phyloP scores from a whole-genome alignment of 1,140 invertebrate genomes.

The Drosophila virilis region DNA sequence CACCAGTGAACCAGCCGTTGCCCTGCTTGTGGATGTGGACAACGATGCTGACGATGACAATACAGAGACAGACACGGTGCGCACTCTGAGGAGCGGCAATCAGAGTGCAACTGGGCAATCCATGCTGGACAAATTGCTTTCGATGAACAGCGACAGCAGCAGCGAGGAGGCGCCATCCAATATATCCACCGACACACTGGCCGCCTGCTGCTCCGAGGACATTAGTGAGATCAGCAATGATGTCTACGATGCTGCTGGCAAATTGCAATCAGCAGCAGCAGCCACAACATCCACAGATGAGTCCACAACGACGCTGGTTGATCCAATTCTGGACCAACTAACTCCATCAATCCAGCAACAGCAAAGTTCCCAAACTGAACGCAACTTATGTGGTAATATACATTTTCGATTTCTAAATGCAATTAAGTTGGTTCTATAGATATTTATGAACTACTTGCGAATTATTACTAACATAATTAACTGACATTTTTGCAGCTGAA shows the following conservation, averaged over 20 bases:
- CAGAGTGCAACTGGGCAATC: conserved; percentile 65
- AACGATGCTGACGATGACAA: conserved; percentile 77
- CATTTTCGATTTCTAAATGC: not conserved
- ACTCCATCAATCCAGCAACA: conserved; percentile 49
- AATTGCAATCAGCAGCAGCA: not conserved
- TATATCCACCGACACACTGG: conserved; percentile 78
- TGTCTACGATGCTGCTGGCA: conserved; percentile 51
- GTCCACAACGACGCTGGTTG: conserved; percentile 9
- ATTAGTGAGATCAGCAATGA: conserved; percentile 80
- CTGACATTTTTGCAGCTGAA: conserved; percentile 8
- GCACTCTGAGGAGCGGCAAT: conserved; percentile 58
- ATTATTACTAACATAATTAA: conserved; percentile 5
- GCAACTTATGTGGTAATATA: conserved; percentile 72
- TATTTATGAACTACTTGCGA: not conserved
- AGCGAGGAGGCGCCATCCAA: conserved; percentile 78
- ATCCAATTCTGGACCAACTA: conserved; percentile 38
- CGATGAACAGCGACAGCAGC: conserved; percentile 81
- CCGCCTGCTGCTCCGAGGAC: conserved; percentile 76
- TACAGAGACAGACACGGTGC: conserved; percentile 75
- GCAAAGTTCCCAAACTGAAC: conserved; percentile 77
- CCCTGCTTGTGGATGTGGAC: conserved; percentile 61
- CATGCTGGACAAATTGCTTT: conserved; percentile 80
- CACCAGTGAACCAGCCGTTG: conserved; percentile 33
- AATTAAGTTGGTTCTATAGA: not conserved
- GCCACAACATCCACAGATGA: conserved; percentile 20